Base-by-base conservation (phyloP, 2,797 vertebrate genomes). In the Clarias laeviceps region DNA sequence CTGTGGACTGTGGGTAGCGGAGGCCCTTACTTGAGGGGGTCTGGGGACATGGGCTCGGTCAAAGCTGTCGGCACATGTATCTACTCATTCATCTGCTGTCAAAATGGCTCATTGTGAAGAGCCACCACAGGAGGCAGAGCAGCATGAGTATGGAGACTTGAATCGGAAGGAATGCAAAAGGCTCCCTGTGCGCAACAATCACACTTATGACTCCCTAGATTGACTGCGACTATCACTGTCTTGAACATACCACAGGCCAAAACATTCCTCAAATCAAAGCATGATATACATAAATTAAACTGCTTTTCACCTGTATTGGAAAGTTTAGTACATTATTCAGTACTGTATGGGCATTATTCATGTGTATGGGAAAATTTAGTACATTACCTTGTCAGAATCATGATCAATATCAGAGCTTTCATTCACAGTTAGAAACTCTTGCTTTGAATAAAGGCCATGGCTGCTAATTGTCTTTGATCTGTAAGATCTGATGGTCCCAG, bases 81-180 rank as follows among this genome's bases (percentile, higher is more conserved):
- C 93, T 93, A 94, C 94, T 94, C 94, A 95, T 94, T 95, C 93
- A 95, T 93, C 93, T 93, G 93, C 91, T 92, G 94, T 95, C 94
- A 94, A 93, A 95, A 94, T 93, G 91, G 88, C 3, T 93, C 92
- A 92, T 94, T 95, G 94, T 94, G 91, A 93, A 88, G 65, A 82
- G 86, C 84, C 93, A 54, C 92, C 85, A 54, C 91, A 87, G 92
- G 92, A 94, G 93, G 93, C 88, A 80, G 64, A 90, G 85, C 84
- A 45, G 85, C 92, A 84, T 50, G 88, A 93, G 90, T 86, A 81
- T 84, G 83, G 85, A 85, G 90, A 87, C 89, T 78, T 59, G 90
- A 76, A 83, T 72, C 88, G 91, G 73, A 89, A 93, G 89, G 92
- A 93, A 93, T 93, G 90, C 91, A 88, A 86, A 14, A 91, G 87